These are phyloP conservation scores for Mixornis gularis DNA, from an alignment of 2,113 vertebrate species.

Conservation along the genomic window DNA sequence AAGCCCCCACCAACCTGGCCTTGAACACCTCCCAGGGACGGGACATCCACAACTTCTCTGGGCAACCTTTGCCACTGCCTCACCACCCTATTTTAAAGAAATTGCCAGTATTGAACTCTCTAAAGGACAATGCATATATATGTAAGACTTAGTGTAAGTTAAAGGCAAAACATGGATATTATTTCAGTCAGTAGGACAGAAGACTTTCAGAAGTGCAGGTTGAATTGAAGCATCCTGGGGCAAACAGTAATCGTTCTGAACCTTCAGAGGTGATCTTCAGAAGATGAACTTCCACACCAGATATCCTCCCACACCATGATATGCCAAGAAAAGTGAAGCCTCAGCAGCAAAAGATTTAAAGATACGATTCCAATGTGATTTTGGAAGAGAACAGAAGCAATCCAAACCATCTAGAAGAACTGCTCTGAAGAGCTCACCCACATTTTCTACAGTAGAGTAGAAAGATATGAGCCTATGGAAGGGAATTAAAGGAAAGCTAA, in stretches of 20 bases:
- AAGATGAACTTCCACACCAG: background rate
- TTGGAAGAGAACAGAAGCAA: background rate
- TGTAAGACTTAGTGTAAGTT: background rate
- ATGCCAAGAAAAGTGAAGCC: background rate
- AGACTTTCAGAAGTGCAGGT: background rate
- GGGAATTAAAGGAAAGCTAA: background rate
- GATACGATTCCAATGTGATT: background rate
- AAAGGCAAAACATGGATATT: background rate
- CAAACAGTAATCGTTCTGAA: background rate
- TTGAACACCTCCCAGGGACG: background rate
- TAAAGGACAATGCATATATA: background rate
- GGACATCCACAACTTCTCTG: background rate
- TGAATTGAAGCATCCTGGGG: background rate
- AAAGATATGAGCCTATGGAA: background rate
- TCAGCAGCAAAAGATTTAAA: background rate
- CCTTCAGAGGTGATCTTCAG: background rate
- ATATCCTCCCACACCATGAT: fast-evolving
- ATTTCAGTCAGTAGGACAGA: background rate
- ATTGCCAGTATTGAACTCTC: background rate
- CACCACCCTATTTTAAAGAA: background rate
- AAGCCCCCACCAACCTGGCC: background rate
- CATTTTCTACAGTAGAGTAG: background rate
- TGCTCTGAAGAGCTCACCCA: background rate
- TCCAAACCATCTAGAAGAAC: background rate
- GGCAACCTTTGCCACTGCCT: background rate